Conservation (phyloP, 1,140 invertebrate species). For the Amphibalanus amphitrite region DNA sequence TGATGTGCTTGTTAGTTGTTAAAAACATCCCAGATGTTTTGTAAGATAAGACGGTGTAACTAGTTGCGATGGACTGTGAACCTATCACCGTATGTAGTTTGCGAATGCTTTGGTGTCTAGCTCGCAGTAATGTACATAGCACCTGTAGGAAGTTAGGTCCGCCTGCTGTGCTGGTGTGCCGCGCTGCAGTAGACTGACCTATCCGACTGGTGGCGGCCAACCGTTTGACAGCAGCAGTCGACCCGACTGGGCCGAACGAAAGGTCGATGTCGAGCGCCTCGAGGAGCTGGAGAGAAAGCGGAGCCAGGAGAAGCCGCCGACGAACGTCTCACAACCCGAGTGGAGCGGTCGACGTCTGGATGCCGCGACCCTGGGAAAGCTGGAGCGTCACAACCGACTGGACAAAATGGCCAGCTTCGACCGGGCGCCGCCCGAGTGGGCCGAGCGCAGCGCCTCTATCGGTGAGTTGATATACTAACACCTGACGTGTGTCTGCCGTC, state of each 20-base stretch:
- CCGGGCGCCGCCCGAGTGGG: not conserved
- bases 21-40: too few species aligned
- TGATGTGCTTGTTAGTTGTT: too few species aligned
- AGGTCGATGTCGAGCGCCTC: not conserved
- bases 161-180: not conserved
- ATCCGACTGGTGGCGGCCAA: not conserved
- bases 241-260: not conserved
- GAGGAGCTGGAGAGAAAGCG: conserved; percentile 2
- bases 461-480: not conserved
- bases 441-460: not conserved
- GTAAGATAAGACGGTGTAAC: too few species aligned
- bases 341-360: not conserved
- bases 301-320: not conserved
- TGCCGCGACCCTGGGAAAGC: not conserved
- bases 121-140: too few species aligned
- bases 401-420: conserved; percentile 1
- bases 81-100: too few species aligned
- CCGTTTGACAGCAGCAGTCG: not conserved
- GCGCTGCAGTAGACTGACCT: not conserved
- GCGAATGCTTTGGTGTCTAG: too few species aligned
- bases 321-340: not conserved
- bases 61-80: too few species aligned
- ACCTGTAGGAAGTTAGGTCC: too few species aligned
- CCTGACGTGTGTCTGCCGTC: not conserved
- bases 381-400: not conserved